Percentiles rank a stretch among this genome's conserved stretches.
phyloP scores from a whole-genome alignment of 2,113 vertebrate genomes.

The Rhombomys opimus region DNA sequence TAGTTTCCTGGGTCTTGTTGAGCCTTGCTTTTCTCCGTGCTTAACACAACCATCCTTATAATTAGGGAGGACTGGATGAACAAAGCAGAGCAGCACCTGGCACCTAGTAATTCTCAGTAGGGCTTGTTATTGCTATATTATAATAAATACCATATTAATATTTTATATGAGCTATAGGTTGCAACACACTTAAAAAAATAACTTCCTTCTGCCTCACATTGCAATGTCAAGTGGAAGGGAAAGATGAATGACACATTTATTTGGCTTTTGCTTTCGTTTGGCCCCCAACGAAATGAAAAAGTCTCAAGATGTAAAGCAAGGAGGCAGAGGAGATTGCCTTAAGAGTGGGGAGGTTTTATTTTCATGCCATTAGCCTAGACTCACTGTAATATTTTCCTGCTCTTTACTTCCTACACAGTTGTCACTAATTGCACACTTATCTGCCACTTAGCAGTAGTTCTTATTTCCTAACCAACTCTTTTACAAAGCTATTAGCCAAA shows the following conservation, averaged over 20 bases:
- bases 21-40: background rate
- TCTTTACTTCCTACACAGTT: constrained; percentile 67
- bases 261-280: constrained; percentile 38
- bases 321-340: background rate
- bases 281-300: constrained; percentile 9
- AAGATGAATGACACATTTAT: constrained; percentile 23
- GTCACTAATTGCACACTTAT: constrained; percentile 80
- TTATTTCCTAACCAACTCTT: constrained; percentile 66
- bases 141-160: constrained; percentile 8
- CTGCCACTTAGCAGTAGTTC: constrained; percentile 69
- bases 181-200: background rate
- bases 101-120: background rate
- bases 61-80: background rate
- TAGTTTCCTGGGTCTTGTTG: background rate
- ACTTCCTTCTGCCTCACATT: background rate
- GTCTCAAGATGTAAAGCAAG: constrained; percentile 17
- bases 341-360: constrained; percentile 33
- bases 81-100: background rate
- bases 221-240: constrained; percentile 1
- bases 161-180: background rate
- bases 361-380: constrained; percentile 51
- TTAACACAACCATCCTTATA: background rate
- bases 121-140: background rate
- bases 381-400: constrained; percentile 72
- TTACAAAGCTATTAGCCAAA: constrained; percentile 75